phyloP scores from a whole-genome alignment of 1,140 invertebrate genomes.

The Drosophila mauritiana region DNA sequence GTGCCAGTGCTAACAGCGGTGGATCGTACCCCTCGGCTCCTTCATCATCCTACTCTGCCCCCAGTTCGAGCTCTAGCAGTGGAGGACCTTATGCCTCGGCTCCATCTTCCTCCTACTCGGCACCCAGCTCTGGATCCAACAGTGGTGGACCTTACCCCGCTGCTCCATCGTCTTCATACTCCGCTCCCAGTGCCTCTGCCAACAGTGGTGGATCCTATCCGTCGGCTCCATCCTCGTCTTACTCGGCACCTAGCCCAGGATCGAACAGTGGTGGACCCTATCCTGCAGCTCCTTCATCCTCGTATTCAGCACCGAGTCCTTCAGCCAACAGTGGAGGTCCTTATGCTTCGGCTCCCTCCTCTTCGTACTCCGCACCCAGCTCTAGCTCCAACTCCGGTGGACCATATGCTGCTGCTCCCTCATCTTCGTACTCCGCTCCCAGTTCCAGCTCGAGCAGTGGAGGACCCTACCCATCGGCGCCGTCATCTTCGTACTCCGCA shows the following conservation, averaged over 20 bases:
- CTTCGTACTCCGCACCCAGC: constrained; percentile 39
- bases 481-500: constrained; percentile 70
- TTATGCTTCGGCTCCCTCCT: constrained; percentile 34
- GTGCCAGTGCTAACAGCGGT: constrained; percentile 35
- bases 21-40: constrained; percentile 54
- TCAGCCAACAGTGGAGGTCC: constrained; percentile 21
- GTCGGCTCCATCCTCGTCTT: constrained; percentile 49
- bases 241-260: constrained; percentile 33
- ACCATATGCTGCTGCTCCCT: constrained; percentile 69
- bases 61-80: constrained; percentile 30
- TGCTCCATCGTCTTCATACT: constrained; percentile 75
- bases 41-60: constrained; percentile 51
- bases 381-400: constrained; percentile 77
- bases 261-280: constrained; percentile 41
- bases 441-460: constrained; percentile 21
- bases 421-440: constrained; percentile 68
- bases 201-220: constrained; percentile 55
- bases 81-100: constrained; percentile 32
- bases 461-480: constrained; percentile 47
- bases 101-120: constrained; percentile 46
- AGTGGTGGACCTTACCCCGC: constrained; percentile 74
- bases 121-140: constrained; percentile 55
- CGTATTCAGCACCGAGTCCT: constrained; percentile 51
- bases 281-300: constrained; percentile 46
- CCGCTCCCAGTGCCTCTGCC: constrained; percentile 36